These are phyloP conservation scores for Prosapia bicincta DNA, from an alignment of 2,888 invertebrate genomes.

Conservation along the genomic window DNA sequence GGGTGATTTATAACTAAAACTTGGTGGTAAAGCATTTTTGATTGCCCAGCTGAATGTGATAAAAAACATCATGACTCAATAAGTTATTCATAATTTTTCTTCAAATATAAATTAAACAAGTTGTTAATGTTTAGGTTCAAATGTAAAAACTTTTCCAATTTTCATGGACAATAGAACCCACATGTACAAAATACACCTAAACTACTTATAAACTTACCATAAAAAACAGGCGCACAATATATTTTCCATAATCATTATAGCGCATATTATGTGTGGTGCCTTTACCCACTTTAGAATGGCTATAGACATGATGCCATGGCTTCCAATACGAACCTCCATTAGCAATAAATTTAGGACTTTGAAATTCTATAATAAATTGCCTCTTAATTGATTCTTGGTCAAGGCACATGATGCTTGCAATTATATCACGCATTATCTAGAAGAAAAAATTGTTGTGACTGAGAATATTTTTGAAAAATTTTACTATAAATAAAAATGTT, in stretches of 20 bases:
- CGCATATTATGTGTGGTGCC: slow-evolving; percentile 25
- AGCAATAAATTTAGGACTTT: slow-evolving; percentile 13
- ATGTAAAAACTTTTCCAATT: too few relatives aligned
- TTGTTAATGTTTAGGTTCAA: too few relatives aligned
- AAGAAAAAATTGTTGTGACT: background rate
- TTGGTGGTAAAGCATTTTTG: too few relatives aligned
- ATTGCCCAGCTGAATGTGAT: too few relatives aligned
- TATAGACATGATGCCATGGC: slow-evolving; percentile 34
- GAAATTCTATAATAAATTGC: slow-evolving; percentile 26
- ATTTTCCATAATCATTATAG: slow-evolving; percentile 45
- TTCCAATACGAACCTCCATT: slow-evolving; percentile 24
- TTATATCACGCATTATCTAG: slow-evolving; percentile 28
- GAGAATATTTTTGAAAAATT: too few relatives aligned
- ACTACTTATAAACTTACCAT: slow-evolving; percentile 46
- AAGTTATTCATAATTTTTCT: too few relatives aligned
- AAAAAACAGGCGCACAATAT: slow-evolving; percentile 49
- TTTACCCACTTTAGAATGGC: slow-evolving; percentile 27
- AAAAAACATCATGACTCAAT: too few relatives aligned
- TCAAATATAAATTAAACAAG: too few relatives aligned
- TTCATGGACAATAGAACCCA: too few relatives aligned
- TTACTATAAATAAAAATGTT: too few relatives aligned
- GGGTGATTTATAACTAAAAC: too few relatives aligned
- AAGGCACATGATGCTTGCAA: slow-evolving; percentile 27
- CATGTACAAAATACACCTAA: too few relatives aligned
- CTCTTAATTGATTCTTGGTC: slow-evolving; percentile 19